Conservation (phyloP, 2,888 invertebrate species). For the Xanthorhoe spadicearia region DNA sequence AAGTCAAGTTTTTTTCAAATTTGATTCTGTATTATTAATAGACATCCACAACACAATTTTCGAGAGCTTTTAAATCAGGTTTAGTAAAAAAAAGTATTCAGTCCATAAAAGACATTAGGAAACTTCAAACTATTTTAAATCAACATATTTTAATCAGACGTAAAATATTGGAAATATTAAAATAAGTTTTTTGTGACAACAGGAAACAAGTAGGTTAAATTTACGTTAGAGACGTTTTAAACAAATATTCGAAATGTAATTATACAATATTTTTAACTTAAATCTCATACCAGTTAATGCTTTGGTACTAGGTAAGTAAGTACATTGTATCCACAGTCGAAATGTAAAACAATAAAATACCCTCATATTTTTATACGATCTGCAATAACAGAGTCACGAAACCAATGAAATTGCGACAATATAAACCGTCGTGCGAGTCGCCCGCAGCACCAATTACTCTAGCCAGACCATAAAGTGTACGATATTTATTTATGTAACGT, state of each 20-base stretch:
- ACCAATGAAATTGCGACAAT: slow-evolving; percentile 49
- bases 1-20: slow-evolving; percentile 53
- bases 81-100: not conserved
- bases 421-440: slow-evolving; percentile 46
- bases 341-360: slow-evolving; percentile 21
- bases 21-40: not conserved
- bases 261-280: no score
- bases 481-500: slow-evolving; percentile 69
- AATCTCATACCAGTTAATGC: no score
- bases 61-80: slow-evolving; percentile 38
- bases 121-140: not conserved
- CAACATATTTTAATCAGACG: no score
- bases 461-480: slow-evolving; percentile 61
- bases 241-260: no score
- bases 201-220: no score
- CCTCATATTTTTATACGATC: slow-evolving; percentile 27
- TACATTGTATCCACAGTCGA: slow-evolving; percentile 11
- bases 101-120: not conserved
- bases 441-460: slow-evolving; percentile 64
- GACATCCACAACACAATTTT: slow-evolving; percentile 16
- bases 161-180: no score
- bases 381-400: slow-evolving; percentile 45
- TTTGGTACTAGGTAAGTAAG: no score
- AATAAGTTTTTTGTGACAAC: not conserved
- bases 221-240: no score